These are phyloP conservation scores for Pelobates fuscus DNA, from an alignment of 2,113 vertebrate genomes.

Conservation along the genomic window DNA sequence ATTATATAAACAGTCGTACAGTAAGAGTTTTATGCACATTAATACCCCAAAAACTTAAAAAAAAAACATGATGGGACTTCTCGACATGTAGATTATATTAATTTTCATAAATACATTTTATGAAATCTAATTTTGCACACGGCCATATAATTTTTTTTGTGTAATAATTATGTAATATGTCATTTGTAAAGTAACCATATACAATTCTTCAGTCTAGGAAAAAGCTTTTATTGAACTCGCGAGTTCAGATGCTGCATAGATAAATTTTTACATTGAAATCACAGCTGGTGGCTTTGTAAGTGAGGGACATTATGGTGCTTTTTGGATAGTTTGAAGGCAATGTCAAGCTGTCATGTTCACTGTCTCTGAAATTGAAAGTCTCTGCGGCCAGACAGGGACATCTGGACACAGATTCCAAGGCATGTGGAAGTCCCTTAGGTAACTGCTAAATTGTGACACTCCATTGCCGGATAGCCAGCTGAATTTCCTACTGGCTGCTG, in stretches of 20 bases:
- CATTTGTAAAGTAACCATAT: too few relatives aligned
- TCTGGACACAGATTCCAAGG: conserved; percentile 2
- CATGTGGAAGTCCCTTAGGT: background rate
- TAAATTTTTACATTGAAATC: background rate
- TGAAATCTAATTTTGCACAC: too few relatives aligned
- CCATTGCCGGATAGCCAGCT: background rate
- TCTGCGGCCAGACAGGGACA: conserved; percentile 10
- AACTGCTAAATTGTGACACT: background rate
- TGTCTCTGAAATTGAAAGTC: background rate
- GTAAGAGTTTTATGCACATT: too few relatives aligned
- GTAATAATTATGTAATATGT: too few relatives aligned
- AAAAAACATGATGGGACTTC: too few relatives aligned
- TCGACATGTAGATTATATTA: too few relatives aligned
- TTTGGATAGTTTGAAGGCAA: conserved; percentile 2
- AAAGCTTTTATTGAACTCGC: background rate
- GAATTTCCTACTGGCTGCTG: background rate
- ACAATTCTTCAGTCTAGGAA: background rate
- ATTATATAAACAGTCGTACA: too few relatives aligned
- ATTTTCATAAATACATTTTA: too few relatives aligned
- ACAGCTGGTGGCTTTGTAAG: conserved; percentile 32
- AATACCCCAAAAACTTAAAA: too few relatives aligned
- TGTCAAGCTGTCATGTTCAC: conserved; percentile 18
- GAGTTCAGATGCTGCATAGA: background rate
- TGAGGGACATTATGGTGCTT: background rate
- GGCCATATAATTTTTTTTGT: too few relatives aligned